Conservation (phyloP, 2,113 vertebrate genomes). For the Urocynchramus pylzowi region DNA sequence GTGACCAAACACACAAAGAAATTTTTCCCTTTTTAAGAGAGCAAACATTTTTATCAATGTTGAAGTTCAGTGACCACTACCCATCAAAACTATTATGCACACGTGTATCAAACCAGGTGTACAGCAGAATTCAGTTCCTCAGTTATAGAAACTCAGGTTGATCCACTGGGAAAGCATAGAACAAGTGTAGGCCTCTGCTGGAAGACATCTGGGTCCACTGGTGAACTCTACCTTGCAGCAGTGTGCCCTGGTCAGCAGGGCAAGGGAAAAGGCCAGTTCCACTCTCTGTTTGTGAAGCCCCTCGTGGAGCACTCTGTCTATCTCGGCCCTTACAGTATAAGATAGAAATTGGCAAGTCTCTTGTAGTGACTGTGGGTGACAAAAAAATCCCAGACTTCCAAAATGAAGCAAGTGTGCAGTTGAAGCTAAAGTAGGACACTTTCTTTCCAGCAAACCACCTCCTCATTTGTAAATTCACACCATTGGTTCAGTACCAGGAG, state of each 20-base stretch:
- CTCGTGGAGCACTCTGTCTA: rapidly evolving
- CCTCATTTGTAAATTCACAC: not conserved
- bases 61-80: not conserved
- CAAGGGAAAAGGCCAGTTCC: not conserved
- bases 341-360: not conserved
- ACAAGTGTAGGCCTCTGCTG: not conserved
- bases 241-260: not conserved
- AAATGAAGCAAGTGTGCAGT: not conserved
- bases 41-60: not conserved
- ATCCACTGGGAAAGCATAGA: not conserved
- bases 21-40: not conserved
- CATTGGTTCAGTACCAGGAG: not conserved
- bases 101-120: rapidly evolving
- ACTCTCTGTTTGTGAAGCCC: not conserved
- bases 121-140: not conserved
- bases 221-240: not conserved
- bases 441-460: not conserved
- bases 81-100: no score
- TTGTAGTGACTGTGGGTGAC: not conserved
- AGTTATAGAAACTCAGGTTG: not conserved
- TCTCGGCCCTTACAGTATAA: not conserved
- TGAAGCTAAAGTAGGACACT: not conserved
- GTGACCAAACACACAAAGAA: not conserved
- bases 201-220: no score
- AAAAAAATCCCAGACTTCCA: not conserved